Evolutionary conservation across 2,888 invertebrate genomes (phyloP), one percentile per base, ranked within the genome.

Genomic region (Tridacna crocea): DNA sequence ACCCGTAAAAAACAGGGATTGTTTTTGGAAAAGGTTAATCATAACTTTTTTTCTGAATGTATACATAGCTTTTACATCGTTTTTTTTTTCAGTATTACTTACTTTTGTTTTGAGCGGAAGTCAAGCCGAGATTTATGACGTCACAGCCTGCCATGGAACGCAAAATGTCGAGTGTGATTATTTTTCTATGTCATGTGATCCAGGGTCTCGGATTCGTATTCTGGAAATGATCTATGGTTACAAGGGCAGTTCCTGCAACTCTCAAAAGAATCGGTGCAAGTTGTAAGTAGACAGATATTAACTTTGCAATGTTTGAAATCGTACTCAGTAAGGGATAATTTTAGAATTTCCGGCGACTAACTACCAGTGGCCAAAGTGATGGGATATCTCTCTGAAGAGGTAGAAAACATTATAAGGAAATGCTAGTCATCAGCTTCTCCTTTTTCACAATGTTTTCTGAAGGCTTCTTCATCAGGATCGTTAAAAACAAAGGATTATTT

Each of bases 61-160:
- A 36, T 36, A 2, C 36, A 36, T 4, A 4, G 2, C 36, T 36
- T 36, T 36, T 36, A 8, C 2, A 36, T 4, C 36, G n/a, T 66
- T 36, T 0, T 36, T 2, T 70, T 70, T 70, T 26, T 13, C 70
- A 70, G 70, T 70, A 19, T 51, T 48, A 17, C 3, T 22, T 17
- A 13, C 22, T 19, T 24, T 13, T 4, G 10, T 22, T 22, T 61
- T 17, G 61, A 12, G 4, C 65, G n/a, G 78, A 79, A 46, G 73
- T 74, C 58, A 72, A 58, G 51, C n/a, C 60, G 22, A 24, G 22
- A 19, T 61, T n/a, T 24, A n/a, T 24, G 3, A 61, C 12, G 75
- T 55, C 1, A 60, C 75, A 47, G 78, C 82, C 11, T 82, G 82
- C 72, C 72, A 75, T 65, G 75, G 75, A 22, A 48, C 73, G 24